These are phyloP conservation scores for Drosophila tani DNA, from an alignment of 1,140 invertebrate species.

Conservation along the genomic window DNA sequence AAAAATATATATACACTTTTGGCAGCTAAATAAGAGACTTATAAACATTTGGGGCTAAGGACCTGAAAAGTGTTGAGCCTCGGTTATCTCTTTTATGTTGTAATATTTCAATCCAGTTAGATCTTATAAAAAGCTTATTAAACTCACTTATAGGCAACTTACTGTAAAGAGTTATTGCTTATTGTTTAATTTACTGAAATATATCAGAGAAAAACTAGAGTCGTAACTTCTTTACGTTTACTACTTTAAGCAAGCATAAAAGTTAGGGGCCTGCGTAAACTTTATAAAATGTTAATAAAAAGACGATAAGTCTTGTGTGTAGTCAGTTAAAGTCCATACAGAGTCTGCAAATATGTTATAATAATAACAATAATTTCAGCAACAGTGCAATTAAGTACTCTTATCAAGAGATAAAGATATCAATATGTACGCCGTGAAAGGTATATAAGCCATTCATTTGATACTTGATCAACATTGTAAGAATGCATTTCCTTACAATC, in stretches of 20 bases:
- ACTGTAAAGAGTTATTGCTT: no score
- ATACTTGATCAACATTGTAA: neutral
- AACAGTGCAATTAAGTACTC: neutral
- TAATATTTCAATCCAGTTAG: neutral
- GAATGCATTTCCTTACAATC: neutral
- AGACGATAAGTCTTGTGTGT: no score
- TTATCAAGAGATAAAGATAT: neutral
- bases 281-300: neutral
- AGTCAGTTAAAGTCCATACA: neutral
- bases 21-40: no score
- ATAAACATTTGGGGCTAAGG: neutral
- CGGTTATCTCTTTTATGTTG: neutral
- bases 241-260: neutral
- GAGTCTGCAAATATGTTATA: neutral
- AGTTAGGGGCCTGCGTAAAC: rapidly evolving
- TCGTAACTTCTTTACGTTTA: neutral
- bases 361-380: neutral
- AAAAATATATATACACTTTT: no score
- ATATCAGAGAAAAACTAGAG: neutral
- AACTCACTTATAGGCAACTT: neutral
- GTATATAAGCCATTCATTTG: slow-evolving; percentile 10
- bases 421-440: neutral
- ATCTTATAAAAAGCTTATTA: neutral
- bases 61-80: neutral
- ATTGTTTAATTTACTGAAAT: neutral